Percentiles rank a stretch among this genome's conserved stretches.
Evolutionary conservation across 2,113 vertebrate genomes (phyloP).

Genomic region (Athene noctua): DNA sequence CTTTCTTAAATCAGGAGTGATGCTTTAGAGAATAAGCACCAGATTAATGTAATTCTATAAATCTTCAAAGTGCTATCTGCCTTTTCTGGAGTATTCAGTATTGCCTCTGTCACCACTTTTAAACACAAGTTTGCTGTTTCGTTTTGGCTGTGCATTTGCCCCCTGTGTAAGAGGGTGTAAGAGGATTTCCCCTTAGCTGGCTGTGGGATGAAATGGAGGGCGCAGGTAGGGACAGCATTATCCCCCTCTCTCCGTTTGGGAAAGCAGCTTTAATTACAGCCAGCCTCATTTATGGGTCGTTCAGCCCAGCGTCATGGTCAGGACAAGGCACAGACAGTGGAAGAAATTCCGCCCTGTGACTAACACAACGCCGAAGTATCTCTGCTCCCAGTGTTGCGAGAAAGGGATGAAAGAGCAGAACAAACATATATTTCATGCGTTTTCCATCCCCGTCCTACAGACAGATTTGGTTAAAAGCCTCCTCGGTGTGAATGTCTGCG

Average conservation of each 20-base stretch:
- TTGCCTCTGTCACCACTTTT: neutral
- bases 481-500: neutral
- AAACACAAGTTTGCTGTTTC: neutral
- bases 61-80: neutral
- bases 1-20: neutral
- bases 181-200: neutral
- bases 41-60: neutral
- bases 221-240: neutral
- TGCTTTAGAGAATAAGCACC: neutral
- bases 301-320: neutral
- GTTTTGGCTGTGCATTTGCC: neutral
- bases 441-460: neutral
- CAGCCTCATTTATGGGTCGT: neutral
- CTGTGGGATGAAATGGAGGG: neutral
- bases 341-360: neutral
- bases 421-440: neutral
- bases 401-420: neutral
- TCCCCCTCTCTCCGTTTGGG: neutral
- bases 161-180: neutral
- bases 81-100: neutral
- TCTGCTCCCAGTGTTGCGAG: fast-evolving
- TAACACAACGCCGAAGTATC: neutral
- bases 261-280: neutral
- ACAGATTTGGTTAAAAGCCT: slow-evolving; percentile 12
- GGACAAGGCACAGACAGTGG: neutral